phyloP scores from a whole-genome alignment of 2,113 vertebrate genomes.

The Turnix velox region DNA sequence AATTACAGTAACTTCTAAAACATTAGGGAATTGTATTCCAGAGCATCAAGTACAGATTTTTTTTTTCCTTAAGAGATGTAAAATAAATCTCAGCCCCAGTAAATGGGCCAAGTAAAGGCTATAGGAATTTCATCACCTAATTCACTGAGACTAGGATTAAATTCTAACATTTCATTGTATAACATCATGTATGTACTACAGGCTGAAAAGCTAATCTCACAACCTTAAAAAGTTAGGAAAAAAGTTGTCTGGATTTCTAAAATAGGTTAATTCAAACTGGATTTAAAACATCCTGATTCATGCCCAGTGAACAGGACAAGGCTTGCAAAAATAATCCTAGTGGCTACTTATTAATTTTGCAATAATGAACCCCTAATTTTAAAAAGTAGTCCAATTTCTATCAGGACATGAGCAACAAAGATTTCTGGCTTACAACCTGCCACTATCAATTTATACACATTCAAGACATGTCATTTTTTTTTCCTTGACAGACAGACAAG shows the following conservation, averaged over 20 bases:
- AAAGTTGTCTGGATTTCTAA: neutral
- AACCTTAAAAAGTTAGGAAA: neutral
- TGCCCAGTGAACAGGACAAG: neutral
- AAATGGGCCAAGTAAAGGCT: too few species aligned
- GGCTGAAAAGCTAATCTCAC: neutral
- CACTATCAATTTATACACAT: slow-evolving; percentile 44
- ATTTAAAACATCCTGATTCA: neutral
- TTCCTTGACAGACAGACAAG: slow-evolving; percentile 75
- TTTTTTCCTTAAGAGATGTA: neutral
- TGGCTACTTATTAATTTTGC: slow-evolving; percentile 2
- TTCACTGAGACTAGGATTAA: neutral
- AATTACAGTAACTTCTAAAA: neutral
- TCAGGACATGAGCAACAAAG: slow-evolving; percentile 50
- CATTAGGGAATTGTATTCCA: neutral
- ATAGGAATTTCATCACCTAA: neutral
- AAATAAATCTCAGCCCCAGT: neutral
- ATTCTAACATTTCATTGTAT: neutral
- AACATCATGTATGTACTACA: neutral
- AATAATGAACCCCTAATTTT: neutral
- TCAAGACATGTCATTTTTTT: slow-evolving; percentile 47
- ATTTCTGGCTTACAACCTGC: slow-evolving; percentile 17
- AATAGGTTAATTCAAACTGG: neutral
- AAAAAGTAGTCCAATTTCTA: slow-evolving; percentile 27
- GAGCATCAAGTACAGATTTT: neutral
- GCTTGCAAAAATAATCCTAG: slow-evolving; percentile 23